Conservation (phyloP, 2,888 invertebrate species). For the Rotaria sp. region DNA sequence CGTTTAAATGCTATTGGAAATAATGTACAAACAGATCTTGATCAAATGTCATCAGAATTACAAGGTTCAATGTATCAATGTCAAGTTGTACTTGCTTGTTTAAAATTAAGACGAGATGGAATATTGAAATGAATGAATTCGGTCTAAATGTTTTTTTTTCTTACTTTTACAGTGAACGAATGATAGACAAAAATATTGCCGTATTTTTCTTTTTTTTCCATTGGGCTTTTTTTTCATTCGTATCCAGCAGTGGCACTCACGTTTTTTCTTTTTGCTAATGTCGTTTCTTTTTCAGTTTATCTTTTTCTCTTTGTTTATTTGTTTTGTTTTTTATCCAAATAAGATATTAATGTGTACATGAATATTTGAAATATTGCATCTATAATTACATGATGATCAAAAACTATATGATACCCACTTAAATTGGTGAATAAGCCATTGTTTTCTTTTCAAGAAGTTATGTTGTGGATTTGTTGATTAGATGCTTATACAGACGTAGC, state of each 20-base stretch:
- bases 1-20: not conserved
- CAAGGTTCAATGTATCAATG: constrained; percentile 19
- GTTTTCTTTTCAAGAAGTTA: too few relatives aligned
- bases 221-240: not conserved
- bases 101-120: constrained; percentile 19
- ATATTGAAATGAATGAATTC: not conserved
- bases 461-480: too few relatives aligned
- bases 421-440: too few relatives aligned
- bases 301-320: not conserved
- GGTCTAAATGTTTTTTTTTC: not conserved
- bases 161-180: not conserved
- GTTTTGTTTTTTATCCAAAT: not conserved
- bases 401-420: too few relatives aligned
- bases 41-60: constrained; percentile 15
- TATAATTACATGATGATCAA: too few relatives aligned
- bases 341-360: constrained; percentile 2
- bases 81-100: constrained; percentile 14
- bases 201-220: not conserved
- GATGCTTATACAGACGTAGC: too few relatives aligned
- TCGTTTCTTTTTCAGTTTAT: not conserved
- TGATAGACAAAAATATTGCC: not conserved
- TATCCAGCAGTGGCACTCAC: not conserved
- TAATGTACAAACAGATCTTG: not conserved
- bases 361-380: not conserved
- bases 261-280: not conserved